These are phyloP conservation scores for Talpa occidentalis DNA, from an alignment of 2,113 vertebrate species.

Conservation along the genomic window DNA sequence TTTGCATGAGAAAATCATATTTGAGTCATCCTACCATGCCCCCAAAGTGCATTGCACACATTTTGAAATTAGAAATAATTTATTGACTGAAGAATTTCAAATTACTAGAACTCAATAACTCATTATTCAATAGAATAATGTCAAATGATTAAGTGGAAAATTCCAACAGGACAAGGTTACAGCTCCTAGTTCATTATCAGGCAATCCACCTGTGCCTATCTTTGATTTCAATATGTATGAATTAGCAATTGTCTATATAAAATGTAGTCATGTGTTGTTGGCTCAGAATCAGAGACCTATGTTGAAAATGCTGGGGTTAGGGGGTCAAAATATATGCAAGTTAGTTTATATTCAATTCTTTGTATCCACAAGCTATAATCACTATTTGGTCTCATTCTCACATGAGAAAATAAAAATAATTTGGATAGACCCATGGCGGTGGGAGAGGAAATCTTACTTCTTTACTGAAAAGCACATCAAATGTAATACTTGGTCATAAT, in stretches of 20 bases:
- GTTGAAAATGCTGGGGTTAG: not conserved
- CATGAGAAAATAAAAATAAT: not conserved
- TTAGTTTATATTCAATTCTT: not conserved
- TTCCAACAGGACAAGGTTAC: not conserved
- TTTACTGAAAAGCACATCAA: not conserved
- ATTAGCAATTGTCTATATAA: not conserved
- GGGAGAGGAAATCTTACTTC: not conserved
- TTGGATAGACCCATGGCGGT: not conserved
- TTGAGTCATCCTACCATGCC: not conserved
- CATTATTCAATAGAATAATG: not conserved
- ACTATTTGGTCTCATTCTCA: not conserved
- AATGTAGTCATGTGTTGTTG: not conserved
- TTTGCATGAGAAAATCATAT: not conserved
- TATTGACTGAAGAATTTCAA: not conserved
- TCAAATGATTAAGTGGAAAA: not conserved
- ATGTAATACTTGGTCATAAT: not conserved
- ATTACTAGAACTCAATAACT: not conserved
- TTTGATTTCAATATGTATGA: not conserved
- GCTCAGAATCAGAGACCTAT: not conserved
- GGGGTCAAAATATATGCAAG: not conserved
- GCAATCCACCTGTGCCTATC: not conserved
- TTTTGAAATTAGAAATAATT: not conserved
- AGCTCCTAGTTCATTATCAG: not conserved
- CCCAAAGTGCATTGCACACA: not conserved
- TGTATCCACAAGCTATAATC: not conserved